Base-by-base conservation (phyloP, 1,140 invertebrate genomes). In the Drosophila saltans region DNA sequence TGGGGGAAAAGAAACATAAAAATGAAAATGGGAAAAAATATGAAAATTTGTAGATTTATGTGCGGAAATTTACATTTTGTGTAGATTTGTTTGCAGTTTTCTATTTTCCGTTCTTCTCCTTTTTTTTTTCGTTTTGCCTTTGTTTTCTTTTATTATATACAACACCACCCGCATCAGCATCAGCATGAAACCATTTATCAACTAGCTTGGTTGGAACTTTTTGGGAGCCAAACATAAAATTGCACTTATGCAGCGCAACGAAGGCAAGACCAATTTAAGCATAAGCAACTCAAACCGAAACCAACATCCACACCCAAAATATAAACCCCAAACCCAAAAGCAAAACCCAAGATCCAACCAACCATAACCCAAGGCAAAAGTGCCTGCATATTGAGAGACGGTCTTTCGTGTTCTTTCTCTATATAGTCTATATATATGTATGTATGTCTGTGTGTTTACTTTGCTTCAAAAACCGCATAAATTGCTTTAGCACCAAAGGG, bases 401-500 rank as follows among this genome's bases (percentile, higher is more conserved):
- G 75, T 76, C 16, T 16, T 16, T 81, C 70, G 52, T 36, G 58
- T 64, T 76, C 48, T 41, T 59, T 68, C 48, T 55, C 48, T 55
- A n/a, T 66, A 40, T 48, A n/a, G 40, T 66, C 4, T 57, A 4
- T 30, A 30, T 30, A 33, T 66, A 8, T 57, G 39, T 62, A n/a
- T 52, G 56, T 30, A 26, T 60, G 56, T 66, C 36, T 72, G 70
- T 56, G 58, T 57, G 62, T 58, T 61, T 72, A 43, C 65, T 67
- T 56, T 26, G 66, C 64, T 56, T 66, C 68, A 59, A 77, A 89
- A 56, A 83, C 80, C 80, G 77, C 84, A 88, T 89, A 88, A 88
- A 88, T 88, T 88, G 83, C 83, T 88, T 89, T 88, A 89, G 84
- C 84, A 88, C 85, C 84, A 88, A 88, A 81, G 84, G 84, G 84